Conservation (phyloP, 1,140 invertebrate genomes). For the Drosophila kepulauana region DNA sequence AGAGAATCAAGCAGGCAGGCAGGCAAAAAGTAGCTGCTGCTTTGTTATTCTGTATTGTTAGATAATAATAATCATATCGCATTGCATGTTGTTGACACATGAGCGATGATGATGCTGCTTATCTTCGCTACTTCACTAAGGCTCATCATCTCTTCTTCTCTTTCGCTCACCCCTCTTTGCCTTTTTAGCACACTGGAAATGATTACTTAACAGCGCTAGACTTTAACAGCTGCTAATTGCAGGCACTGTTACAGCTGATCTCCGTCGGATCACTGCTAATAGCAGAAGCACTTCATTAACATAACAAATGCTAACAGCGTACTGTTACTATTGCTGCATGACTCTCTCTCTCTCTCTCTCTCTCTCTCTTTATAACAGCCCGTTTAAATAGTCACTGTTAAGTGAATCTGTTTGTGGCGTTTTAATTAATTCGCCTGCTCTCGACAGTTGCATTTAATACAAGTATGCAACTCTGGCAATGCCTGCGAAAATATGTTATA, state of each 20-base stretch:
- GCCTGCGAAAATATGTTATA: conserved; percentile 45
- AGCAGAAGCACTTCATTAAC: too few species aligned
- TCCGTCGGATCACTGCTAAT: not conserved
- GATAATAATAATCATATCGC: conserved; percentile 84
- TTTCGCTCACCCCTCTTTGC: conserved; percentile 19
- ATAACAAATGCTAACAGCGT: not conserved
- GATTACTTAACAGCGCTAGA: conserved; percentile 61
- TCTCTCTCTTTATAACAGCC: not conserved
- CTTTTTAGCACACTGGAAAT: conserved; percentile 28
- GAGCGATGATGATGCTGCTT: conserved; percentile 76
- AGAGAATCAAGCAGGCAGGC: conserved; percentile 31
- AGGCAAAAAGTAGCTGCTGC: conserved; percentile 79
- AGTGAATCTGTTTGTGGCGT: conserved; percentile 28
- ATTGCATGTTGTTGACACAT: conserved; percentile 83
- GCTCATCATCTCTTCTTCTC: not conserved
- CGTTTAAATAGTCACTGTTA: conserved; percentile 25
- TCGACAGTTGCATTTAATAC: conserved; percentile 69
- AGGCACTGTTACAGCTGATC: not conserved
- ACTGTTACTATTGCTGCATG: not conserved
- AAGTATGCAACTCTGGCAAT: conserved; percentile 41
- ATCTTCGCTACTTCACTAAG: conserved; percentile 24
- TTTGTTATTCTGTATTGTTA: conserved; percentile 79
- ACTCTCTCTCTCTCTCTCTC: not conserved
- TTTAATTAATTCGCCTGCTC: conserved; percentile 62
- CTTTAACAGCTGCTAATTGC: conserved; percentile 66